A percentile compares a stretch with the other conserved stretches of the same genome.
Evolutionary conservation across 2,888 invertebrate genomes (phyloP).

Genomic region (Drosophila kambysellisi): DNA sequence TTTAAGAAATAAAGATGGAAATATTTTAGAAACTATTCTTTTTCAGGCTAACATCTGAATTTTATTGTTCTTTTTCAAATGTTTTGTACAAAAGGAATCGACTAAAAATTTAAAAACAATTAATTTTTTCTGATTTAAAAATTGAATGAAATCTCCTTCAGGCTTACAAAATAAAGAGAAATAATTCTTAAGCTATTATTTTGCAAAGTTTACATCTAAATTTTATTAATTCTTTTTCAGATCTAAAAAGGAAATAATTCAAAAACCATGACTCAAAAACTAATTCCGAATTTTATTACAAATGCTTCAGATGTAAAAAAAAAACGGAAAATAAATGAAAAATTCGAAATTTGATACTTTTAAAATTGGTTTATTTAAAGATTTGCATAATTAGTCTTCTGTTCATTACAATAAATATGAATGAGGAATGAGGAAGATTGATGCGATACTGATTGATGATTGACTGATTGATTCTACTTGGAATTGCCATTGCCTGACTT

Average conservation of each 20-base stretch:
- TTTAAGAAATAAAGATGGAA: no score
- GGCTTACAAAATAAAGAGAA: background rate
- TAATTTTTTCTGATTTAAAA: background rate
- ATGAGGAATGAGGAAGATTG: conserved; percentile 4
- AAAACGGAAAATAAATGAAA: background rate
- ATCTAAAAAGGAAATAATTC: background rate
- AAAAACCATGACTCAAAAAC: background rate
- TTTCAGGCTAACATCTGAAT: background rate
- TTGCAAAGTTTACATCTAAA: background rate
- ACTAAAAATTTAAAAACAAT: background rate
- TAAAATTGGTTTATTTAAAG: conserved; percentile 7
- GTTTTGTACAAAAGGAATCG: background rate
- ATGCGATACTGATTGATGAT: background rate
- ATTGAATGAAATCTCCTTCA: background rate
- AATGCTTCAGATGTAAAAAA: background rate
- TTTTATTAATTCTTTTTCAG: background rate
- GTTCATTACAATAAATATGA: conserved; percentile 16
- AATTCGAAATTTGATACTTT: background rate
- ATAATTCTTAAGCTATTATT: background rate
- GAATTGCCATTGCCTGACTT: conserved; percentile 26
- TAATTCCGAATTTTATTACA: background rate
- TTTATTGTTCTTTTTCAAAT: background rate
- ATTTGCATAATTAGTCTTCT: conserved; percentile 12
- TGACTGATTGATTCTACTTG: conserved; percentile 7
- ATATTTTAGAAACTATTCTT: background rate